Base-by-base conservation (phyloP, 2,797 vertebrate species). In the Sebastolobus alascanus region DNA sequence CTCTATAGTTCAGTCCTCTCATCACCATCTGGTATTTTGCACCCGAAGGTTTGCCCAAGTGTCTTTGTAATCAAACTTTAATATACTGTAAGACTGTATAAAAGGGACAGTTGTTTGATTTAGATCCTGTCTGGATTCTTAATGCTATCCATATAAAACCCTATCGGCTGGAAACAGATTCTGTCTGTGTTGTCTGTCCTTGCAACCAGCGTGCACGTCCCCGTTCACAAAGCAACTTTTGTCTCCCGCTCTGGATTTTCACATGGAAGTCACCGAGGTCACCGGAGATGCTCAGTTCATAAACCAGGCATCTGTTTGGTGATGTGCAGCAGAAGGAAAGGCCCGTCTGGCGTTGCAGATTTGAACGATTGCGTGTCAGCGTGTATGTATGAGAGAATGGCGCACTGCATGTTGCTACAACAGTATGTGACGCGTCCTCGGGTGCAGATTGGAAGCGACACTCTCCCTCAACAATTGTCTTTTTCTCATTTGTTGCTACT, bases 61-160 rank as follows among this genome's bases (percentile, higher is more conserved):
- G 79, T 90, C 63, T 89, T 84, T 89, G 77, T 88, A 91, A 93
- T 92, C 87, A 81, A 84, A 90, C 74, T 74, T 80, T 68, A 79
- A 87, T 82, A 50, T 71, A 68, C 71, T 82, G 54, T 77, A 33
- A 27, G 70, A 66, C 69, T 87, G 77, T 89, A 64, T 75, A 25
- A n/a, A 78, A 73, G 55, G 27, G 14, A 82, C 31, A 35, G 60
- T 80, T 82, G 73, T 78, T 60, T 75, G 40, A 76, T 73, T 80
- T 63, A 59, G 60, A 83, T 64, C 69, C 68, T 84, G 69, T 75
- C 74, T 77, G 83, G 70, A 75, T 59, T 75, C 56, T 27, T 80
- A 35, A 77, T 35, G 33, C 18, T 70, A 33, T 60, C 58, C 74
- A 79, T 67, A 91, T 87, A 85, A 90, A 90, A 10, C 29, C 67